phyloP scores from a whole-genome alignment of 1,140 invertebrate genomes.

The Panagrolaimus sp. region DNA sequence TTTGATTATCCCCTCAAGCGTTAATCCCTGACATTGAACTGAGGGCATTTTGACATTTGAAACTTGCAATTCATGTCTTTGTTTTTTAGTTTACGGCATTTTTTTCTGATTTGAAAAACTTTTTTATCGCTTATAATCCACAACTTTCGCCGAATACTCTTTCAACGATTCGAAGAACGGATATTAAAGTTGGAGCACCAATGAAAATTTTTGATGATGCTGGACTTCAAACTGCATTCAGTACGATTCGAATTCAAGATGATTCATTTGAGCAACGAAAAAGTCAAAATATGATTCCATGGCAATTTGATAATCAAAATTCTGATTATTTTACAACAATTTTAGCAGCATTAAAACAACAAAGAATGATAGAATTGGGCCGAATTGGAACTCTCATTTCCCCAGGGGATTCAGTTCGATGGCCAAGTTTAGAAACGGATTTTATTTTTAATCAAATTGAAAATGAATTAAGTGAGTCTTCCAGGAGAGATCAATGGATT shows the following conservation, averaged over 20 bases:
- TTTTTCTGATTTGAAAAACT: not conserved
- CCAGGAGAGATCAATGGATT: too few species aligned
- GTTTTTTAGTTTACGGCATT: not conserved
- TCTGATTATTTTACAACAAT: not conserved
- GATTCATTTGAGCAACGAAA: slow-evolving; percentile 11
- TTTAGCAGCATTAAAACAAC: not conserved
- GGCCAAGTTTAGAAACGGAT: not conserved
- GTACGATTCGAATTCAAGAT: not conserved
- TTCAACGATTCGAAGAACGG: not conserved
- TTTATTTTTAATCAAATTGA: not conserved
- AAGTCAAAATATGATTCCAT: not conserved
- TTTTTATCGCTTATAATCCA: not conserved
- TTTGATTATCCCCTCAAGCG: too few species aligned
- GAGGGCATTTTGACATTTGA: too few species aligned
- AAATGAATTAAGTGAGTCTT: not conserved
- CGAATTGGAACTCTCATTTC: not conserved
- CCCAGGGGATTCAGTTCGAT: not conserved
- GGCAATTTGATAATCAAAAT: not conserved
- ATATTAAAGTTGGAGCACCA: not conserved
- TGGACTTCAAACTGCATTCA: not conserved
- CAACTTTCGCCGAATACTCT: not conserved
- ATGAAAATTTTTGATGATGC: not conserved
- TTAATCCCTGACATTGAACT: too few species aligned
- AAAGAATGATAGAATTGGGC: not conserved
- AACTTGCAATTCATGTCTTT: too few species aligned